phyloP scores from a whole-genome alignment of 2,888 invertebrate genomes.

The Eremobia ochroleuca region DNA sequence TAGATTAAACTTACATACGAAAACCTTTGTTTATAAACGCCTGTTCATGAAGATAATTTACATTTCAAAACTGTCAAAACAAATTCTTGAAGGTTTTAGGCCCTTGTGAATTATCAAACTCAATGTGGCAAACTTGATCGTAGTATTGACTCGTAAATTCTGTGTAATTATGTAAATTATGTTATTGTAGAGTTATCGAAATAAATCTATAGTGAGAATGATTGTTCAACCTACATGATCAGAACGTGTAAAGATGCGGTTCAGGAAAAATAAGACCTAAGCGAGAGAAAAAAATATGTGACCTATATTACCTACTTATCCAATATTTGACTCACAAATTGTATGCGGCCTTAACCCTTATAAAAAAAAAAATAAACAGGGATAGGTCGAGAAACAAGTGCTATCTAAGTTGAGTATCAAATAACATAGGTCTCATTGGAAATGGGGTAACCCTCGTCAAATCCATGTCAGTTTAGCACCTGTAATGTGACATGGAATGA shows the following conservation, averaged over 20 bases:
- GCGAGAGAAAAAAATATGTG: constrained; percentile 1
- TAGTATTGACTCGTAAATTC: neutral
- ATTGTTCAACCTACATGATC: constrained; percentile 10
- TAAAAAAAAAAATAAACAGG: constrained; percentile 1
- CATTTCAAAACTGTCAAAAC: constrained; percentile 43
- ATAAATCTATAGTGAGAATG: neutral
- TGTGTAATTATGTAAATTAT: too few species aligned
- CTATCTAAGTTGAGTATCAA: constrained; percentile 49
- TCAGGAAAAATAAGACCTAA: constrained; percentile 18
- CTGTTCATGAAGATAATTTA: constrained; percentile 19
- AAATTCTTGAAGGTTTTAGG: neutral
- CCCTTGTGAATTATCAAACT: constrained; percentile 10
- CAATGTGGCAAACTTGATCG: constrained; percentile 5
- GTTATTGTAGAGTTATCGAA: too few species aligned
- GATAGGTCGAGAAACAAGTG: constrained; percentile 28
- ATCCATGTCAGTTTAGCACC: constrained; percentile 66
- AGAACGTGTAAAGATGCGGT: constrained; percentile 3
- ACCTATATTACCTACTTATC: constrained; percentile 5
- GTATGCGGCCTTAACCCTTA: neutral
- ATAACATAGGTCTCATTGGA: constrained; percentile 52
- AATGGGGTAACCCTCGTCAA: constrained; percentile 70
- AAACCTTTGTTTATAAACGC: constrained; percentile 21
- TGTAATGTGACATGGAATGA: constrained; percentile 50
- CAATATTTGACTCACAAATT: constrained; percentile 26
- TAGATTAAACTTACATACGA: neutral